phyloP scores from a whole-genome alignment of 1,140 invertebrate genomes.

The Eciton burchellii region DNA sequence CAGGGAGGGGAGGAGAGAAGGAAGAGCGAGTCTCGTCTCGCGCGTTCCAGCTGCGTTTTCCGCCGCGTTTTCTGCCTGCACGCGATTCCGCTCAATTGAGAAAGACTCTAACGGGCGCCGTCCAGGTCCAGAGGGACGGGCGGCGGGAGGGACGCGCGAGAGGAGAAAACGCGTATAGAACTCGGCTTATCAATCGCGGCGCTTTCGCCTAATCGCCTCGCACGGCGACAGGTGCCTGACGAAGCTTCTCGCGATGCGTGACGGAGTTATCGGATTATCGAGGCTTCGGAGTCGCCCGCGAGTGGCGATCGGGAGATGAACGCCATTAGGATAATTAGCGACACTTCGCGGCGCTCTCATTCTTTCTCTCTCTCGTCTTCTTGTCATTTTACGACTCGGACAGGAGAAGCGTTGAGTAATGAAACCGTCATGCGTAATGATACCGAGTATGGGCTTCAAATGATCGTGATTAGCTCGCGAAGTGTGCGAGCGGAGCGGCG shows the following conservation, averaged over 20 bases:
- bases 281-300: neutral
- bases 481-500: neutral
- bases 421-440: conserved; percentile 19
- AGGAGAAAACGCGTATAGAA: neutral
- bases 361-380: too few relatives aligned
- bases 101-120: conserved; percentile 24
- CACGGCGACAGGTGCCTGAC: conserved; percentile 32
- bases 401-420: conserved; percentile 43
- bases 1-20: neutral
- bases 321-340: conserved; percentile 46
- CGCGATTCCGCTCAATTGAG: neutral
- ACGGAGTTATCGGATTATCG: neutral
- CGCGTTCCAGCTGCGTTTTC: neutral
- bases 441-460: conserved; percentile 42
- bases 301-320: conserved; percentile 6
- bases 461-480: conserved; percentile 24
- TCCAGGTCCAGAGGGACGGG: too few relatives aligned
- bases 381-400: too few relatives aligned
- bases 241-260: conserved; percentile 2
- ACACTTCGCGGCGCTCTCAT: neutral
- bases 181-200: neutral
- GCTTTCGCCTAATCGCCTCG: neutral
- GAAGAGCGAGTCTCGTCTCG: neutral
- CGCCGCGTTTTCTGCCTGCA: neutral
- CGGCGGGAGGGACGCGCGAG: too few relatives aligned